phyloP scores from a whole-genome alignment of 2,797 vertebrate genomes.

The Microctenopoma steveboyesi region DNA sequence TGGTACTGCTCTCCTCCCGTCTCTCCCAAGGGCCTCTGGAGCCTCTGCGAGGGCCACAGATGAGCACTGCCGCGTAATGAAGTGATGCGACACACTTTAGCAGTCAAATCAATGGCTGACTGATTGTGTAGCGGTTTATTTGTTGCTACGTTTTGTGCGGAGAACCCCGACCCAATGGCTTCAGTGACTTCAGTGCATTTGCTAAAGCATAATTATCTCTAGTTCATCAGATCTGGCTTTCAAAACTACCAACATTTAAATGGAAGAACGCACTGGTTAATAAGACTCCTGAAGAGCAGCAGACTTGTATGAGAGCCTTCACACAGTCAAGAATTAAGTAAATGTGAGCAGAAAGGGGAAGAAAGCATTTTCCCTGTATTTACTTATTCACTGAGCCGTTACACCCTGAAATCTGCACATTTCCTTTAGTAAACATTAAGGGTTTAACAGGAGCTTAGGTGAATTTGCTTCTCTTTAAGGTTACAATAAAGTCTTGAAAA shows the following conservation, averaged over 20 bases:
- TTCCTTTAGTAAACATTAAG: conserved; percentile 49
- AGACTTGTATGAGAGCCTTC: conserved; percentile 13
- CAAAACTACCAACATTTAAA: conserved; percentile 13
- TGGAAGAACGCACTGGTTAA: conserved; percentile 12
- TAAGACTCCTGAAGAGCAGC: conserved; percentile 19
- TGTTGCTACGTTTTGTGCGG: too few relatives aligned
- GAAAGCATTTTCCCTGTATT: conserved; percentile 34
- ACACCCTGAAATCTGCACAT: conserved; percentile 49
- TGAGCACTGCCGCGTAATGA: conserved; percentile 14
- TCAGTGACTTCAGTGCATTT: too few relatives aligned
- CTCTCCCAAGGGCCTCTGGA: conserved; percentile 57
- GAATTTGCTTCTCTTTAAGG: conserved; percentile 56
- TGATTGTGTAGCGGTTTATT: neutral
- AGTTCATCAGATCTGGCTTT: neutral
- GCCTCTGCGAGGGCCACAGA: conserved; percentile 37
- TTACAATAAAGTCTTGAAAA: conserved; percentile 22
- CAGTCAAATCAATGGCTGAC: too few relatives aligned
- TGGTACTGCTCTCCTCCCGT: conserved; percentile 31
- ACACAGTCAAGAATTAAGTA: conserved; percentile 27
- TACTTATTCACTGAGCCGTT: conserved; percentile 44
- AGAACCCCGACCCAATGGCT: too few relatives aligned
- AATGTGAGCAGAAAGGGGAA: conserved; percentile 19
- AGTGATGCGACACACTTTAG: conserved; percentile 8
- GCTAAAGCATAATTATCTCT: neutral
- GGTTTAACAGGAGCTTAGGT: conserved; percentile 58